Base-by-base conservation (phyloP, 2,888 invertebrate species). In the Atethmia centrago region DNA sequence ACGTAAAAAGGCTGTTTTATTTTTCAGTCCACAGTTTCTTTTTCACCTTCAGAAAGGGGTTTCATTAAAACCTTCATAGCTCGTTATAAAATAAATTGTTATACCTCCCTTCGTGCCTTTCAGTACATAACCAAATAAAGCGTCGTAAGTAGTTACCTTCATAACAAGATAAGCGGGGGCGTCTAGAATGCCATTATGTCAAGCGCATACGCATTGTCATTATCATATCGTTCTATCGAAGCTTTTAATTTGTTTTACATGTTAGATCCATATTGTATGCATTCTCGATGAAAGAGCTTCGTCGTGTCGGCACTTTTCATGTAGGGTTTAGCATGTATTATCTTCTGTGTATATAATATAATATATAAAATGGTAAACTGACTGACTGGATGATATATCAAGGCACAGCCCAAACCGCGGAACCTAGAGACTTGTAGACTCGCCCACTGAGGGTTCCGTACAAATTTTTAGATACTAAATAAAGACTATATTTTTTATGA, bases 181-280 rank as follows among this genome's bases (percentile, higher is more conserved):
- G 83, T 83, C 64, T 31, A 64, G 61, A 85, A 81, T 83, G 74
- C 74, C 71, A 55, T 80, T 74, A 67, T 79, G 53, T 69, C 51
- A 58, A 58, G 73, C 47, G 53, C 58, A 67, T 10, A 61, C 21
- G 53, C 59, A 79, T 76, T 84, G 55, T 76, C 36, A 53, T 59
- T 73, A 69, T 64, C 56, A 42, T 53, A 77, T 51, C 49, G 36
- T 12, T 40, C 49, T 78, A 70, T 79, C 42, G 25, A 45, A n/a
- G 58, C 70, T 70, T 69, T 67, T 67, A 71, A 63, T 19, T 58
- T 66, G 58, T 71, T 55, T 59, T 81, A 51, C 58, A 47, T 59
- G 16, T 36, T 9, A 40, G 12, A 56, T 63, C 51, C 31, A 28
- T 59, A 51, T 45, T 65, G 9, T 53, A 56, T 40, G 28, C 31